A percentile compares a stretch with the other conserved stretches of the same genome.
Evolutionary conservation across 2,888 invertebrate species (phyloP).

Genomic region (Mechanitis messenoides): DNA sequence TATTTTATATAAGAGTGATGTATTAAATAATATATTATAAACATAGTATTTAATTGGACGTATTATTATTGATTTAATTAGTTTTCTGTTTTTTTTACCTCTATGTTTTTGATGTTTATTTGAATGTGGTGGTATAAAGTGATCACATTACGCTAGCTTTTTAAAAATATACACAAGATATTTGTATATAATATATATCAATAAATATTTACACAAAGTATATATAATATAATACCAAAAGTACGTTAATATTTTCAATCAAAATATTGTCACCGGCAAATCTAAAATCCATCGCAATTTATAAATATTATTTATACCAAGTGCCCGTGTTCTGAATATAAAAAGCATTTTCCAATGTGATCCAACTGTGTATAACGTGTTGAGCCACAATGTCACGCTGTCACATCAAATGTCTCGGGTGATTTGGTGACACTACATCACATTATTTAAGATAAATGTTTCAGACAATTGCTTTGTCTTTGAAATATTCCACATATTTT

Average conservation of each 20-base stretch:
- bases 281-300: not conserved
- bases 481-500: not conserved
- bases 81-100: too few relatives aligned
- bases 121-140: too few relatives aligned
- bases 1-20: too few relatives aligned
- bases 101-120: too few relatives aligned
- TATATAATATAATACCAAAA: too few relatives aligned
- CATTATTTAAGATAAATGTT: constrained; percentile 14
- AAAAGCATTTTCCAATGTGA: constrained; percentile 8
- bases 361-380: constrained; percentile 13
- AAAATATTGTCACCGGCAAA: not conserved
- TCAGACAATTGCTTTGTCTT: not conserved
- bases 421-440: constrained; percentile 16
- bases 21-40: too few relatives aligned
- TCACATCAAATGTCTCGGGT: constrained; percentile 10
- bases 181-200: too few relatives aligned
- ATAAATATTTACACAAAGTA: too few relatives aligned
- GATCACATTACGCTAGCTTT: too few relatives aligned
- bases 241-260: not conserved
- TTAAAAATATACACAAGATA: too few relatives aligned
- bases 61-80: too few relatives aligned
- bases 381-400: constrained; percentile 12
- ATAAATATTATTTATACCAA: not conserved
- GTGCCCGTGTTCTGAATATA: constrained; percentile 10
- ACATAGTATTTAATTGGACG: too few relatives aligned